Evolutionary conservation across 2,888 invertebrate genomes (phyloP).

Genomic region (Hemaris fuciformis): DNA sequence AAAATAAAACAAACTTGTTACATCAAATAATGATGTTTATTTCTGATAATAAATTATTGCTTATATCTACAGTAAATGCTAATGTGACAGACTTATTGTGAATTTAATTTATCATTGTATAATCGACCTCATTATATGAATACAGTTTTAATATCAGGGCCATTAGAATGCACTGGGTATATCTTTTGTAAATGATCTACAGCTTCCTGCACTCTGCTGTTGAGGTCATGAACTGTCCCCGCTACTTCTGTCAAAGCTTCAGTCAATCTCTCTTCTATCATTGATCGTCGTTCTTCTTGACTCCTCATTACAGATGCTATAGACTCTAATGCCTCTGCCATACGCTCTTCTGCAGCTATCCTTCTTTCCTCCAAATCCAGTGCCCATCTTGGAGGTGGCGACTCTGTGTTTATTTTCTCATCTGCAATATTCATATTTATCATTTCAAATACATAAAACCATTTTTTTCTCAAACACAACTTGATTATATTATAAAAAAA

Average conservation of each 20-base stretch:
- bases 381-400: conserved; percentile 70
- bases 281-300: conserved; percentile 55
- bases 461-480: neutral
- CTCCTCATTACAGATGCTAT: conserved; percentile 54
- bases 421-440: neutral
- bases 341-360: conserved; percentile 63
- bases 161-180: conserved; percentile 42
- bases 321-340: conserved; percentile 61
- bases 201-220: conserved; percentile 57
- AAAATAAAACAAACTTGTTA: neutral
- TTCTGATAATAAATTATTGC: neutral
- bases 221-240: conserved; percentile 61
- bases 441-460: neutral
- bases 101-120: neutral
- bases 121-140: conserved; percentile 28
- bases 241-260: conserved; percentile 57
- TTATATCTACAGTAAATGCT: neutral
- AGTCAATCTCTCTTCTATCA: conserved; percentile 55
- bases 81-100: neutral
- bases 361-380: conserved; percentile 64
- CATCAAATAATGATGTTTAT: neutral
- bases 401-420: neutral
- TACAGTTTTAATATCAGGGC: conserved; percentile 47
- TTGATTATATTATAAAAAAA: too few species aligned
- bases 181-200: conserved; percentile 49